Evolutionary conservation across 2,888 invertebrate species (phyloP).

Genomic region (Phragmatobia fuliginosa): DNA sequence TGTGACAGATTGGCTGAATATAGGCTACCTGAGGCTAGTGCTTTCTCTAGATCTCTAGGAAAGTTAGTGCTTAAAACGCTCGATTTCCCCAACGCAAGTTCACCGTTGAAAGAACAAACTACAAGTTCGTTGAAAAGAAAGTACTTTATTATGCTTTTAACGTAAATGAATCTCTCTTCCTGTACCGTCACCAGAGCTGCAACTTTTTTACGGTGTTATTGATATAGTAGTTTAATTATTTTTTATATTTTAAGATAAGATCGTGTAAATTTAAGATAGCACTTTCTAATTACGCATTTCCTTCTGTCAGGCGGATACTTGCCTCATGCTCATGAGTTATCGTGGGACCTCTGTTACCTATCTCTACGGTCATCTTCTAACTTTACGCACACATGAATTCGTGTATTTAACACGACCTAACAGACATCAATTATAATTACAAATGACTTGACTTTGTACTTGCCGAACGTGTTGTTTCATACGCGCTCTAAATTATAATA

Average conservation of each 20-base stretch:
- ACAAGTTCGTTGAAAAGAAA: not conserved
- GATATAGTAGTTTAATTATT: slow-evolving; percentile 4
- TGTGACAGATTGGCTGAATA: slow-evolving; percentile 59
- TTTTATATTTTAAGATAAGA: slow-evolving; percentile 2
- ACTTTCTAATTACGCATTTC: slow-evolving; percentile 20
- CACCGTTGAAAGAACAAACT: slow-evolving; percentile 1
- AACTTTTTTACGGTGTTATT: not conserved
- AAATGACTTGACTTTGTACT: not conserved
- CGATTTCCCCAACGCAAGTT: slow-evolving; percentile 35
- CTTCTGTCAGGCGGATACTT: slow-evolving; percentile 7
- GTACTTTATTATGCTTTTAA: not conserved
- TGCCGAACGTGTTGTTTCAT: not conserved
- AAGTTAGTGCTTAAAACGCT: slow-evolving; percentile 43
- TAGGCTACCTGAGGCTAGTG: slow-evolving; percentile 60
- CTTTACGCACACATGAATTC: not conserved
- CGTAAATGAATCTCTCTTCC: slow-evolving; percentile 10
- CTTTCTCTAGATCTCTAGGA: slow-evolving; percentile 61
- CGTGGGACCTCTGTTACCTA: slow-evolving; percentile 1
- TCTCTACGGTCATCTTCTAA: not conserved
- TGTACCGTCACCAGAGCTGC: not conserved
- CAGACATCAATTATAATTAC: slow-evolving; percentile 5
- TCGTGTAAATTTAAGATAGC: slow-evolving; percentile 6
- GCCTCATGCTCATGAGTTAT: slow-evolving; percentile 17
- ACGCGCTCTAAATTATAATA: not conserved
- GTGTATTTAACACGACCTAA: not conserved